These are phyloP conservation scores for Oscheius sp. DNA, from an alignment of 1,140 invertebrate species.

Conservation along the genomic window DNA sequence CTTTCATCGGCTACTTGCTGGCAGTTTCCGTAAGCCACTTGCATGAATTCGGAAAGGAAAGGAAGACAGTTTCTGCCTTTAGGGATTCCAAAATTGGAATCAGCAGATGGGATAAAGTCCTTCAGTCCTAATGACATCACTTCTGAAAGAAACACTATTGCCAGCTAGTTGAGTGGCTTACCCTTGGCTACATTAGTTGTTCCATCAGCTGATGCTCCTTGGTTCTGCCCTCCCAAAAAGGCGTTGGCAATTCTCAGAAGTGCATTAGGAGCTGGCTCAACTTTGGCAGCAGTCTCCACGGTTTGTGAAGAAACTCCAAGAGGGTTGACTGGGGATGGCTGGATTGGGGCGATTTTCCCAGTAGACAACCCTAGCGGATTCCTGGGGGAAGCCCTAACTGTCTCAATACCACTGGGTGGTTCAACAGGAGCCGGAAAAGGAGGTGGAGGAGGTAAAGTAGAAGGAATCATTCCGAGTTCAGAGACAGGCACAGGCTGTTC, in stretches of 20 bases:
- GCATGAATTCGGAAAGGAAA: slow-evolving; percentile 61
- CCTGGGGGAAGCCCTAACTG: background rate
- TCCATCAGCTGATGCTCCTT: background rate
- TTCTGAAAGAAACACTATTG: background rate
- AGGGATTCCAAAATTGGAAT: slow-evolving; percentile 52
- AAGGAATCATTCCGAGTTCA: no score
- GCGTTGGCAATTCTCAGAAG: background rate
- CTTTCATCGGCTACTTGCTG: slow-evolving; percentile 54
- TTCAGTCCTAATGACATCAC: slow-evolving; percentile 21
- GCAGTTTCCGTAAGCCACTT: slow-evolving; percentile 58
- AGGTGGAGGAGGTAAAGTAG: no score
- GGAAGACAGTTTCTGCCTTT: slow-evolving; percentile 54
- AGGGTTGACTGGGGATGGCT: background rate
- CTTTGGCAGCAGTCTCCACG: background rate
- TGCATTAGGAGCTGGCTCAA: background rate
- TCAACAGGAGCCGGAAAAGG: no score
- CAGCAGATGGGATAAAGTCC: slow-evolving; percentile 53
- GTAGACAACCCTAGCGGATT: background rate
- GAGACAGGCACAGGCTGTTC: no score
- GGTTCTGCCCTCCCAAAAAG: background rate
- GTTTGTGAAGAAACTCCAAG: background rate
- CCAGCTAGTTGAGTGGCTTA: background rate
- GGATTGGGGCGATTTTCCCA: background rate
- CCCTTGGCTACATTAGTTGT: background rate
- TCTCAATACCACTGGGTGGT: background rate